Evolutionary conservation across 2,113 vertebrate species (phyloP).

Genomic region (Clupea harengus): DNA sequence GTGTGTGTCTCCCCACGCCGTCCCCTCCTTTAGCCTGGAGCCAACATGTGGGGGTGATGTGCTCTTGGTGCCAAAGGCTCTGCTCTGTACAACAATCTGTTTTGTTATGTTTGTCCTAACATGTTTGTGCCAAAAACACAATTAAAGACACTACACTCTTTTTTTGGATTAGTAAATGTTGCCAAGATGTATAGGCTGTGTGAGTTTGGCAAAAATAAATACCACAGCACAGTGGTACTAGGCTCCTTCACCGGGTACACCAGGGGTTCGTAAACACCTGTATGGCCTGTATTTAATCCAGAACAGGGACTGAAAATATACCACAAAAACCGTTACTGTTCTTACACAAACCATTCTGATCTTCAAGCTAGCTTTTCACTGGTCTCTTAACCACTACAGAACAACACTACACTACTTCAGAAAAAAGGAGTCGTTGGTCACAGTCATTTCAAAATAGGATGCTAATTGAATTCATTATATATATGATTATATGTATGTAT

Average conservation of each 20-base stretch:
- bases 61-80: not conserved
- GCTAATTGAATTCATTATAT: no score
- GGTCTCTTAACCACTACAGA: no score
- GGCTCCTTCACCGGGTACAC: no score
- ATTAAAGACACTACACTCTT: not conserved
- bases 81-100: not conserved
- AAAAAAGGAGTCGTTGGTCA: no score
- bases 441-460: no score
- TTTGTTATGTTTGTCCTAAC: not conserved
- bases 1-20: constrained; percentile 42
- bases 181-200: not conserved
- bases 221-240: no score
- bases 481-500: no score
- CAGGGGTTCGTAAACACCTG: not conserved
- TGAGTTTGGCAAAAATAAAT: no score
- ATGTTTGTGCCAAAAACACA: not conserved
- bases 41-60: constrained; percentile 31
- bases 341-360: not conserved
- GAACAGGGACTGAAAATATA: not conserved
- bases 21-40: constrained; percentile 47
- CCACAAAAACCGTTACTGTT: not conserved
- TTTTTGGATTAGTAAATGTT: not conserved
- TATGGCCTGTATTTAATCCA: not conserved
- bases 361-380: no score
- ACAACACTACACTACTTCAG: not conserved